A percentile compares a stretch with the other conserved stretches of the same genome.
phyloP scores from a whole-genome alignment of 2,113 vertebrate genomes.

The Corythornis vintsioides region DNA sequence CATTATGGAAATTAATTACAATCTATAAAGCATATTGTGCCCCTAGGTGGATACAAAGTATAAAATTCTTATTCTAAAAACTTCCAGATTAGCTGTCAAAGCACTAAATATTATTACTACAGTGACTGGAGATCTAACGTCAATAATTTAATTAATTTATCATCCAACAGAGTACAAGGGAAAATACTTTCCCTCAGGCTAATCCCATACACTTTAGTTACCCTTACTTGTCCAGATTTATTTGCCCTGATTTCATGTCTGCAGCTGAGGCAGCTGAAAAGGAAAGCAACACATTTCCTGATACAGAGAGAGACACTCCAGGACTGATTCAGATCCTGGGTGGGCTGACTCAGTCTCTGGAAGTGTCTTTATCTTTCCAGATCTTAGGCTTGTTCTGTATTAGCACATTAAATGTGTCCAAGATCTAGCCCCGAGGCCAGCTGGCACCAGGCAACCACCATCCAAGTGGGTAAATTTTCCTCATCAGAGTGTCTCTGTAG shows the following conservation, averaged over 20 bases:
- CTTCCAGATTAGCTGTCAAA: neutral
- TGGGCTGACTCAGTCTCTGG: neutral
- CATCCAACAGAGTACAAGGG: neutral
- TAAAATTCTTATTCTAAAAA: neutral
- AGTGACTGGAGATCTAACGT: neutral
- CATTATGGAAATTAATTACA: neutral
- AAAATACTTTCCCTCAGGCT: neutral
- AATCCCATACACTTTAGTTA: neutral
- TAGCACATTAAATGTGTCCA: neutral
- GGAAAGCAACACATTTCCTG: neutral
- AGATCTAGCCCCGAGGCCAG: neutral
- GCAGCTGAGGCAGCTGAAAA: neutral
- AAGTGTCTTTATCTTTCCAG: neutral
- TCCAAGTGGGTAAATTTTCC: neutral
- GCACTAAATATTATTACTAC: neutral
- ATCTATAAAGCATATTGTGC: neutral
- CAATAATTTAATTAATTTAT: neutral
- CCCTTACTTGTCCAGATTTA: neutral
- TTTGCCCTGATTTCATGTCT: neutral
- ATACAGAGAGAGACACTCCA: neutral
- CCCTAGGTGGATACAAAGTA: neutral
- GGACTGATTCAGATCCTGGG: neutral
- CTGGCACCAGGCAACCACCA: neutral
- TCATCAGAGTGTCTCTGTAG: neutral
- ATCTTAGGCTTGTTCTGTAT: neutral